A percentile compares a stretch with the other conserved stretches of the same genome.
Conservation (phyloP, 1,140 invertebrate genomes). For the Drosophila jambulina region DNA sequence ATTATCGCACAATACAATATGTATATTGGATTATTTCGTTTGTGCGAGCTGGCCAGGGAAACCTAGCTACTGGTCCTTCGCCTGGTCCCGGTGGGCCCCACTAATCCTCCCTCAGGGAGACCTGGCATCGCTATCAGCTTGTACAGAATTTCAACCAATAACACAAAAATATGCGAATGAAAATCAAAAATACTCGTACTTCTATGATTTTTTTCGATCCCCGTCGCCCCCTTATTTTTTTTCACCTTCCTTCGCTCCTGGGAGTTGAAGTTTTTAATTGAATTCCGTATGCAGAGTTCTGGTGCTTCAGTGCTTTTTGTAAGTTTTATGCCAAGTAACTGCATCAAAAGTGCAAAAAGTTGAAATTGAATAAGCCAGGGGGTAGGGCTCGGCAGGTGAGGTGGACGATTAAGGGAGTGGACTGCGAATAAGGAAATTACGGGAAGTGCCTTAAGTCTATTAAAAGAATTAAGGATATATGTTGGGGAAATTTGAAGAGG, state of each 20-base stretch:
- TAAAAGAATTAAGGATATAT: slow-evolving; percentile 13
- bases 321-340: slow-evolving; percentile 61
- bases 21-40: slow-evolving; percentile 76
- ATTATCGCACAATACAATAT: slow-evolving; percentile 84
- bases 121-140: slow-evolving; percentile 23
- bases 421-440: slow-evolving; percentile 48
- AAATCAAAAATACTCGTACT: slow-evolving; percentile 64
- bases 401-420: slow-evolving; percentile 26
- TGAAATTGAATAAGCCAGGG: slow-evolving; percentile 31
- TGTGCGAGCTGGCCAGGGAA: slow-evolving; percentile 53
- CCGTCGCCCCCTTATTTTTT: not conserved
- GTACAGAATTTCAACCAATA: slow-evolving; percentile 50
- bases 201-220: slow-evolving; percentile 52
- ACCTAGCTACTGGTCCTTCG: not conserved
- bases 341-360: slow-evolving; percentile 51
- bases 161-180: slow-evolving; percentile 45
- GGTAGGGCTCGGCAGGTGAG: not conserved
- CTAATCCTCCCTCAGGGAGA: slow-evolving; percentile 28
- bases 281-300: slow-evolving; percentile 45
- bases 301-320: slow-evolving; percentile 31
- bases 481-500: slow-evolving; percentile 5
- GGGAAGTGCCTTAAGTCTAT: slow-evolving; percentile 21
- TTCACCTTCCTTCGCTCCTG: not conserved
- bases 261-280: slow-evolving; percentile 64
- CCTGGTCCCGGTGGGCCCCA: slow-evolving; percentile 21